Evolutionary conservation across 2,888 invertebrate species (phyloP), one percentile per base, ranked within the genome.

Genomic region (Ophioninae sp.): DNA sequence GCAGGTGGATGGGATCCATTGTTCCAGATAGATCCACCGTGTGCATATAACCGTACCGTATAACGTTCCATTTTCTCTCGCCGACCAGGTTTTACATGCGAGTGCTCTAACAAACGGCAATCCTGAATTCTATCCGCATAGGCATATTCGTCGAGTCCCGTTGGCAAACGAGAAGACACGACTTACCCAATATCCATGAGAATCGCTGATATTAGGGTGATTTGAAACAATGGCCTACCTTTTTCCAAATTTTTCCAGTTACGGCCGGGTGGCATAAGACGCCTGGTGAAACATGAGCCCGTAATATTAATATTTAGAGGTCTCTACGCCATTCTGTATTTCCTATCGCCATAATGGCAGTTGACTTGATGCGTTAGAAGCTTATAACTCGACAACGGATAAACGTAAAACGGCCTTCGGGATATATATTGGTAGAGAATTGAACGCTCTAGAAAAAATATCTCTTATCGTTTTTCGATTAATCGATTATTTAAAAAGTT

Each of bases 31-130:
- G 51, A 51, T 51, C 17, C 51, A 68, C n/a, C 56, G 58, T 71
- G 44, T 75, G 64, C 65, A 72, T 37, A 80, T 58, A 20, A 44
- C 41, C 56, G 64, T 56, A 71, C 74, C 69, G 77, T 77, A 58
- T 56, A 83, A 80, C 67, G 74, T 78, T 81, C 69, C 83, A 83
- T 83, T 83, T 83, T 83, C 74, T 51, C 17, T 56, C 78, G 64
- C 41, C 23, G 71, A 61, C 30, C 78, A 78, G 61, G 69, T 81
- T 83, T 81, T 81, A 80, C 75, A 22, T 30, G 51, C 37, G 30
- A 0, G 22, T 23, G 37, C 2, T 22, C 39, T 10, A 22, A 17
- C 37, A 68, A 20, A 69, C 23, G 69, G 51, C 51, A 17, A 51
- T 30, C 30, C 17, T 51, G 17, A 51, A 51, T 51, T 51, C 51